Base-by-base conservation (phyloP, 2,113 vertebrate genomes). In the Phocoena sinus region DNA sequence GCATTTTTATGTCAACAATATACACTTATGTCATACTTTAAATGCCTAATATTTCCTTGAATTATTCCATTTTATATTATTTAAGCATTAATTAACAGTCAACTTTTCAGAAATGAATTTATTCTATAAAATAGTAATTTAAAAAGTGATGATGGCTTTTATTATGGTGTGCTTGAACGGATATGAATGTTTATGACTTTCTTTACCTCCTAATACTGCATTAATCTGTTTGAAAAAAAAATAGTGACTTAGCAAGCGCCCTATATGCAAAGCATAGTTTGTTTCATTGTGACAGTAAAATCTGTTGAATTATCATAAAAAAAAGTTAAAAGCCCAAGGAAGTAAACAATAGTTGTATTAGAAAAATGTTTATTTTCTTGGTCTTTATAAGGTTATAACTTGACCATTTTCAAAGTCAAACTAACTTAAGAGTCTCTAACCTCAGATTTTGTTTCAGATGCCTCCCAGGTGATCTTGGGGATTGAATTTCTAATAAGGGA, bases 321-420 rank as follows among this genome's bases (percentile, higher is more conserved):
- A 68, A 25, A 20, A 2, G 1, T 63, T 56, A 50, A 77, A 41
- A 89, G 33, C 17, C 21, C 38, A 91, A 50, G 23, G 68, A 73
- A 87, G 26, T 14, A 81, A 90, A 41, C 10, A 17, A 21, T 8
- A 38, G 12, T 26, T 68, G 9, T 70, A 36, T 63, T 74, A 36
- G 84, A 58, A 63, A 68, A 80, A 71, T 44, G 50, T 5, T 96
- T 63, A 23, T 31, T 58, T 77, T 77, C 38, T 73, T 21, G 17
- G 5, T 82, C 20, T 60, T 94, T 53, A 28, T 73, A 41, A 41
- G 47, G 53, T 82, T 65, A 73, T 38, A 33, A 71, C 8, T 80
- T 84, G 36, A 33, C 5, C 20, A 67, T 90, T 94, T 92, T 92
- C 12, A 62, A 77, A 90, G 76, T 90, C 84, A 96, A 95, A n/a